Conservation (phyloP, 1,140 invertebrate species). For the Anoplophora glabripennis region DNA sequence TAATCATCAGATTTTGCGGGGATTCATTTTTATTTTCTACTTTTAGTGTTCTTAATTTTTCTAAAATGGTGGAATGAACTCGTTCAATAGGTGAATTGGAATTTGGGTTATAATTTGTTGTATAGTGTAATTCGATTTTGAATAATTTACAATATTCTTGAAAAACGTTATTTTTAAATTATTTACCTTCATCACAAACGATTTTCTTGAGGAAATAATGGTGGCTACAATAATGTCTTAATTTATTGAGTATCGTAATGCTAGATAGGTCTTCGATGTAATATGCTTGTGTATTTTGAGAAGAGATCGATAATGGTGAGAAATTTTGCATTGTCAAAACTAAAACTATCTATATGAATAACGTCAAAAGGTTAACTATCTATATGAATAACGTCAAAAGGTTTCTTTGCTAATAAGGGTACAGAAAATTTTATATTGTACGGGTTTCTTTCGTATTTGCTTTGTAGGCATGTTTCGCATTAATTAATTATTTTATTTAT, state of each 20-base stretch:
- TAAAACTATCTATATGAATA: conserved; percentile 36
- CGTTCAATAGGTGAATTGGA: too few relatives aligned
- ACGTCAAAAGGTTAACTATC: too few relatives aligned
- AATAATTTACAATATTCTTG: too few relatives aligned
- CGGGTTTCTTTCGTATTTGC: conserved; percentile 26
- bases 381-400: conserved; percentile 38
- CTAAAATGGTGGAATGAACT: not conserved
- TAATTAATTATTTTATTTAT: conserved; percentile 20
- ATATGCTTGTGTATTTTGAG: too few relatives aligned
- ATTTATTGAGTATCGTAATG: not conserved
- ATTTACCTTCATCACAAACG: not conserved
- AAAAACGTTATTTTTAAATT: not conserved
- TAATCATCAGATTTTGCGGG: not conserved
- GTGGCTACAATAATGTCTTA: not conserved
- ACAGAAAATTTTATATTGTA: too few relatives aligned
- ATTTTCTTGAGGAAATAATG: not conserved
- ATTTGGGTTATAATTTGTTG: not conserved
- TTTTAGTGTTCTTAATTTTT: not conserved
- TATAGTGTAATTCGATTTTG: not conserved
- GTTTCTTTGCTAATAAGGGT: conserved; percentile 31
- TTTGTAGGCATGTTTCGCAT: conserved; percentile 25
- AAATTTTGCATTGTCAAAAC: conserved; percentile 29
- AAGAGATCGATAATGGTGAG: conserved; percentile 36
- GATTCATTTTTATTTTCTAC: too few relatives aligned
- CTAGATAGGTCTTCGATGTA: conserved; percentile 6